A percentile compares a stretch with the other conserved stretches of the same genome.
Conservation (phyloP, 1,140 invertebrate genomes). For the Limonius californicus region DNA sequence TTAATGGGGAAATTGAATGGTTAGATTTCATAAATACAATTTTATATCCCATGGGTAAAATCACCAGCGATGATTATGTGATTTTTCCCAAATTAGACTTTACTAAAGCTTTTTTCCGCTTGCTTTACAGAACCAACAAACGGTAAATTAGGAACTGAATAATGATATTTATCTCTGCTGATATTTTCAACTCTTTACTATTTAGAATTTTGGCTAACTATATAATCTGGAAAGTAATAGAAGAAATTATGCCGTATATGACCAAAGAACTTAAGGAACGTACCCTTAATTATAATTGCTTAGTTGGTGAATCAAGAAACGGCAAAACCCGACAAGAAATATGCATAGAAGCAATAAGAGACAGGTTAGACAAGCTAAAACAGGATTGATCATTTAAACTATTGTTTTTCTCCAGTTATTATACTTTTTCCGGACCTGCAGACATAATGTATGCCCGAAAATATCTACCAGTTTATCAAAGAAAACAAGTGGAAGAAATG, state of each 20-base stretch:
- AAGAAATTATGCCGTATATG: conserved; percentile 7
- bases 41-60: not conserved
- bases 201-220: conserved; percentile 18
- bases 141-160: not conserved
- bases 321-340: no score
- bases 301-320: no score
- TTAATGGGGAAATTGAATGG: conserved; percentile 10
- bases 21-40: conserved; percentile 17
- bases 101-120: not conserved
- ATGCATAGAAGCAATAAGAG: no score
- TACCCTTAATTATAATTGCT: no score
- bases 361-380: no score
- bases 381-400: no score
- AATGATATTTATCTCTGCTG: no score
- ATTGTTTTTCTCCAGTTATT: no score
- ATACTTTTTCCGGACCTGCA: no score
- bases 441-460: not conserved
- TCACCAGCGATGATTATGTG: not conserved
- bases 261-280: conserved; percentile 4
- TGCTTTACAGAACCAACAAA: not conserved
- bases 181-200: not conserved
- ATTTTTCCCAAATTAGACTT: not conserved
- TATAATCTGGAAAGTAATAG: conserved; percentile 19
- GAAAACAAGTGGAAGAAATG: conserved; percentile 15
- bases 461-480: conserved; percentile 2